Percentiles rank a stretch among this genome's conserved stretches.
These are phyloP conservation scores for Bombylius discolor DNA, from an alignment of 2,888 invertebrate species.

Conservation along the genomic window DNA sequence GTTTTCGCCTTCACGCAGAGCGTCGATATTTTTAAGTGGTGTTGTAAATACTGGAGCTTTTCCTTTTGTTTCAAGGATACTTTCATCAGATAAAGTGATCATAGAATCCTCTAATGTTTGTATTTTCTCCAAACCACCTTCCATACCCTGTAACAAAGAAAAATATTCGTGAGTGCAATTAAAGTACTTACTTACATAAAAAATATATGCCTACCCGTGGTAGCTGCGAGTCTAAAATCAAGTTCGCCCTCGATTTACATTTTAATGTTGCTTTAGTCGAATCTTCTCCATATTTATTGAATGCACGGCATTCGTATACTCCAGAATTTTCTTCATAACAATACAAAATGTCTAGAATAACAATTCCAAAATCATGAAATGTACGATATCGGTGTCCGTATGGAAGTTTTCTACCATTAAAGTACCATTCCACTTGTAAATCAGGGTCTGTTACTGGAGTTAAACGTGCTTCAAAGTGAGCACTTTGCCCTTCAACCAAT, in stretches of 20 bases:
- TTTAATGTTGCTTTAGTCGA: conserved; percentile 71
- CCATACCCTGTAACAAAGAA: conserved; percentile 59
- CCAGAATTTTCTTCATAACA: conserved; percentile 95
- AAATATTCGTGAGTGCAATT: neutral
- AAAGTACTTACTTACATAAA: neutral
- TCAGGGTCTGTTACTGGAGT: conserved; percentile 92
- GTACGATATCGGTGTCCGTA: conserved; percentile 94
- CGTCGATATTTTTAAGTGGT: conserved; percentile 76
- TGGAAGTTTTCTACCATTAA: conserved; percentile 81
- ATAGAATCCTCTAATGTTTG: conserved; percentile 84
- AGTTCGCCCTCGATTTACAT: conserved; percentile 77
- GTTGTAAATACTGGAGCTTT: conserved; percentile 84
- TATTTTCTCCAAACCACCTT: conserved; percentile 86
- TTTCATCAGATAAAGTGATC: conserved; percentile 61
- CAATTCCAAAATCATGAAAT: conserved; percentile 95
- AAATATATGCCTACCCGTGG: conserved; percentile 52
- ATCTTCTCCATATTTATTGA: conserved; percentile 82
- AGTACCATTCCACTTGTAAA: conserved; percentile 89
- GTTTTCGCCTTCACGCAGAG: conserved; percentile 79
- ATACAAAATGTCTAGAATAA: conserved; percentile 87
- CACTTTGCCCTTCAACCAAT: conserved; percentile 88
- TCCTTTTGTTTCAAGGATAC: conserved; percentile 59
- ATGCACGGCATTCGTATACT: conserved; percentile 83
- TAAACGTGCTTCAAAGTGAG: conserved; percentile 84
- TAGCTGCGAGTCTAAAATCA: conserved; percentile 84